A percentile compares a stretch with the other conserved stretches of the same genome.
Evolutionary conservation across 2,888 invertebrate genomes (phyloP).

Genomic region (Lasius platythorax): DNA sequence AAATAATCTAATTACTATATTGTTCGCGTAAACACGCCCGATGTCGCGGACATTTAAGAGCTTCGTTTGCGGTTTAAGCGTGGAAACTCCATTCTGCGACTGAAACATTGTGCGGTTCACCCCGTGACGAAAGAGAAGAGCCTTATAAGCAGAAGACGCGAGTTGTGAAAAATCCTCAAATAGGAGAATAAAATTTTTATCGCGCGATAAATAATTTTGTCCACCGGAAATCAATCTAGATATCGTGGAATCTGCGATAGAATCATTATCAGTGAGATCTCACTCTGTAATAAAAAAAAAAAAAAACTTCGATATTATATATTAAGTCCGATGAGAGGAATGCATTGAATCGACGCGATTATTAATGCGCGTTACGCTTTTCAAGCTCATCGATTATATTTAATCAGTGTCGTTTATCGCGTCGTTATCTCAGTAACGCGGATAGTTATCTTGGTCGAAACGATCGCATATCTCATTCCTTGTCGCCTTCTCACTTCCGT

Average conservation of each 20-base stretch:
- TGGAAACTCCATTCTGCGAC: slow-evolving; percentile 17
- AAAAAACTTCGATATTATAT: not conserved
- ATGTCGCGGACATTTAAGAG: not conserved
- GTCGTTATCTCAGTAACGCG: not conserved
- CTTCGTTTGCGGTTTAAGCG: slow-evolving; percentile 14
- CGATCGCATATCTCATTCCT: not conserved
- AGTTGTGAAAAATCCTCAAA: not conserved
- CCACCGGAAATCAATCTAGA: not conserved
- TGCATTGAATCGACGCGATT: not conserved
- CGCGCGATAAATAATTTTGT: slow-evolving; percentile 15
- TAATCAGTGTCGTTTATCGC: slow-evolving; percentile 17
- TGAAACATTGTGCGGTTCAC: slow-evolving; percentile 24
- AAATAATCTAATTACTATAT: slow-evolving; percentile 21
- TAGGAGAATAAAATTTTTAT: not conserved
- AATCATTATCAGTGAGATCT: too few relatives aligned
- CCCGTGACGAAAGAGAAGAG: slow-evolving; percentile 4
- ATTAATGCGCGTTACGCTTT: not conserved
- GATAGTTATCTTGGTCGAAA: slow-evolving; percentile 2
- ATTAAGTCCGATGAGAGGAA: not conserved
- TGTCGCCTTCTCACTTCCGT: slow-evolving; percentile 31
- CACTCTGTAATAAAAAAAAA: not conserved
- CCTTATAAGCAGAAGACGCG: not conserved
- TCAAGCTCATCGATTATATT: not conserved
- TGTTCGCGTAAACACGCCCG: not conserved
- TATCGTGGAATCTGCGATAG: not conserved